Evolutionary conservation across 2,113 vertebrate species (phyloP).

Genomic region (Aix galericulata): DNA sequence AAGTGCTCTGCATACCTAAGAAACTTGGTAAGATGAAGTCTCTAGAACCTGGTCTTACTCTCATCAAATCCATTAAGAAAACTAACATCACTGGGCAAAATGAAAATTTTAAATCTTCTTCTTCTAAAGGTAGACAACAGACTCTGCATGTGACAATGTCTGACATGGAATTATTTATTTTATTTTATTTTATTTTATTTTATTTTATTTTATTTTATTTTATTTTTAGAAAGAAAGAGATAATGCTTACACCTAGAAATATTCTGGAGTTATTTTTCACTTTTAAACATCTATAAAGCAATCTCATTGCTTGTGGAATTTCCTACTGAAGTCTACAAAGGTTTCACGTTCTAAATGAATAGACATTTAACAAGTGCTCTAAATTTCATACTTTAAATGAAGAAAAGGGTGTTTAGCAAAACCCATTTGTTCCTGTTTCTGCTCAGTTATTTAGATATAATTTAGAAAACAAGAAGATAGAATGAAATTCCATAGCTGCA

Average conservation of each 20-base stretch:
- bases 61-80: neutral
- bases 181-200: neutral
- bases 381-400: neutral
- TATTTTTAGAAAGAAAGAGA: neutral
- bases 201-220: neutral
- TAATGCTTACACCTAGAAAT: neutral
- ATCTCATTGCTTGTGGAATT: neutral
- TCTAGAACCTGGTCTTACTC: neutral
- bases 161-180: neutral
- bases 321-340: neutral
- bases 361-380: neutral
- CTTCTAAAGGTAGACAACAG: neutral
- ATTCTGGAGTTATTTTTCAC: neutral
- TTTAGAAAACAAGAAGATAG: neutral
- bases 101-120: neutral
- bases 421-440: neutral
- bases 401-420: neutral
- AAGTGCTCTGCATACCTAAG: neutral
- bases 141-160: neutral
- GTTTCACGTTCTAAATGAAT: neutral
- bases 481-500: slow-evolving; percentile 11
- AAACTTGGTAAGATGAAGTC: neutral
- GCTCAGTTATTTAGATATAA: neutral
- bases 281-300: neutral
- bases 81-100: neutral